Conservation (phyloP, 2,113 vertebrate genomes). For the Petromus typicus region DNA sequence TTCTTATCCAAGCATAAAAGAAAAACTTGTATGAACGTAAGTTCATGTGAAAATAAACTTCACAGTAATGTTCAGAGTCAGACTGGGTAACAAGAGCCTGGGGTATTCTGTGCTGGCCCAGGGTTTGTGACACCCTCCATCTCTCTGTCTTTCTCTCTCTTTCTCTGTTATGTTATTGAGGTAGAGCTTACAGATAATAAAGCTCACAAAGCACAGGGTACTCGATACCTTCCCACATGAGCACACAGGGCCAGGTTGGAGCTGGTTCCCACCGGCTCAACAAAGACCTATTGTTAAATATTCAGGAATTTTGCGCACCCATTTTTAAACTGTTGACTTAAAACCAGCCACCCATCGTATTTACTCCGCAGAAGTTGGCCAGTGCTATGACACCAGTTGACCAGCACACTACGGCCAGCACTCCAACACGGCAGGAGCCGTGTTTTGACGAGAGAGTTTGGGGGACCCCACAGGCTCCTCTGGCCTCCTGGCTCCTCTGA, state of each 20-base stretch:
- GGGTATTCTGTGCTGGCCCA: background rate
- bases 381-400: background rate
- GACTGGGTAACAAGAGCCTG: too few species aligned
- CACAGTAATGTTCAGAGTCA: background rate
- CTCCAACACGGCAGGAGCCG: background rate
- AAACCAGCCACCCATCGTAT: background rate
- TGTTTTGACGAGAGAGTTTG: background rate
- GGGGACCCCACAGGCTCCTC: background rate
- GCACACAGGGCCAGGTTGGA: background rate
- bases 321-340: background rate
- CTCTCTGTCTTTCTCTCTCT: too few species aligned
- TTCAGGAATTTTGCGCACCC: background rate
- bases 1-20: background rate
- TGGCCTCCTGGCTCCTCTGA: background rate
- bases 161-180: background rate
- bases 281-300: background rate
- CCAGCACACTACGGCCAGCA: rapidly evolving
- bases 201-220: too few species aligned
- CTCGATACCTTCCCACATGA: background rate
- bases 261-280: background rate
- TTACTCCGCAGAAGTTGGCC: background rate
- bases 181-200: background rate
- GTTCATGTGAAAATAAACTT: constrained; percentile 10
- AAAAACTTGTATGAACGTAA: background rate
- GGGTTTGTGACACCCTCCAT: background rate